Evolutionary conservation across 2,797 vertebrate species (phyloP).

Genomic region (Martes flavigula): DNA sequence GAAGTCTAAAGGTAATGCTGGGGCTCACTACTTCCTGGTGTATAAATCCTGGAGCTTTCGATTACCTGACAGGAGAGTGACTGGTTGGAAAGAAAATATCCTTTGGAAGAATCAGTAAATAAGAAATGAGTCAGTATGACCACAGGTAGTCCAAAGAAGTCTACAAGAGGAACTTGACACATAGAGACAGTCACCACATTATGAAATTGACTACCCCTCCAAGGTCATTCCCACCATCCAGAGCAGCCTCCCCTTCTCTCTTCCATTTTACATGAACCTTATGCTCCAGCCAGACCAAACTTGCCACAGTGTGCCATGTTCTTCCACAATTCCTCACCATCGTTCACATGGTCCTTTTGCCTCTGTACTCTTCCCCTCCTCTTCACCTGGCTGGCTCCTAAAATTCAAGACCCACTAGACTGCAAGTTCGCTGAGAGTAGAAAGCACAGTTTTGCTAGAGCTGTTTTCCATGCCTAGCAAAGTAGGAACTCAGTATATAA

Average conservation of each 20-base stretch:
- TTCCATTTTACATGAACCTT: neutral
- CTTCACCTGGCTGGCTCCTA: neutral
- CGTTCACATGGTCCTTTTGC: neutral
- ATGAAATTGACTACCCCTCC: neutral
- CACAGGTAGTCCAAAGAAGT: neutral
- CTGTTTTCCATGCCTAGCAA: neutral
- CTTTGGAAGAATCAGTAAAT: conserved; percentile 17
- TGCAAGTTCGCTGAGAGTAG: neutral
- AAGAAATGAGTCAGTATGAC: neutral
- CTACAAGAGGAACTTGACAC: neutral
- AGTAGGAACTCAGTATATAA: neutral
- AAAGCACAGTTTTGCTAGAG: neutral
- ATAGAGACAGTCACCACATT: neutral
- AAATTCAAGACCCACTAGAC: neutral
- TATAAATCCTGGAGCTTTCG: neutral
- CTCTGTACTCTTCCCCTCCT: neutral
- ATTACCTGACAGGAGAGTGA: neutral
- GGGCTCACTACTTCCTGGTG: neutral
- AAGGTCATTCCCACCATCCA: neutral
- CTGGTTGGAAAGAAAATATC: neutral
- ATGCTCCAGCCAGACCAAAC: neutral
- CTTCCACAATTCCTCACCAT: neutral
- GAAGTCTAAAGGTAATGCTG: conserved; percentile 16
- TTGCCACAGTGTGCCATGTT: neutral
- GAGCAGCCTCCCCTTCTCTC: neutral